Evolutionary conservation across 2,888 invertebrate genomes (phyloP), one percentile per base, ranked within the genome.

Genomic region (Bombyx huttoni): DNA sequence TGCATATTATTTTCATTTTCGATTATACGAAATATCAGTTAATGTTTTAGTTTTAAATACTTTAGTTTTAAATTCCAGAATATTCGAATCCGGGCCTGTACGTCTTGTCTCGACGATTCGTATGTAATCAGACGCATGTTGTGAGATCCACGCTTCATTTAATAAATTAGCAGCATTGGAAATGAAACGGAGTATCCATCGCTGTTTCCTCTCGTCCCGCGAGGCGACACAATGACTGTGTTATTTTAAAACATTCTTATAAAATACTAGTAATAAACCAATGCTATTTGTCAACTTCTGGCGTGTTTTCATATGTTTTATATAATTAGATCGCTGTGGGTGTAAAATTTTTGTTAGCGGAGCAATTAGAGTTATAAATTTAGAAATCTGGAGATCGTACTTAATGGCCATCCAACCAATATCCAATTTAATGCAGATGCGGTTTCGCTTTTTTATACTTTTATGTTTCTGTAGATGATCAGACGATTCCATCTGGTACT

Each of bases 81-180:
- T 3, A 40, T 40, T 8, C 40, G 7, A 40, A 40, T 40, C 9
- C 40, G 40, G 40, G 40, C 12, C 40, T 40, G 40, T 40, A 40
- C 40, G 40, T 40, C 40, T 40, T 40, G 40, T 40, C 12, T 40
- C 40, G 40, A 3, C 2, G 40, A 40, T 40, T 40, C 40, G 40
- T 40, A 40, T 40, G 40, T 50, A 50, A 46, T 46, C 50, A 49
- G 14, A 14, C 49, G 50, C 45, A 49, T 49, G 40, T 34, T 34
- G 24, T 47, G 47, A 50, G 49, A 49, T 49, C 47, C 40, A 52
- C 34, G 48, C 24, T 48, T 24, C 33, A 49, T 52, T 52, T 50
- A 49, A 50, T 52, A 52, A 52, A 47, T 52, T 34, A 47, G 40
- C 13, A 50, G 33, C 49, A 52, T 49, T 52, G 35, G 47, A 52